A percentile compares a stretch with the other conserved stretches of the same genome.
phyloP scores from a whole-genome alignment of 2,113 vertebrate species.

The Irena cyanogastra region DNA sequence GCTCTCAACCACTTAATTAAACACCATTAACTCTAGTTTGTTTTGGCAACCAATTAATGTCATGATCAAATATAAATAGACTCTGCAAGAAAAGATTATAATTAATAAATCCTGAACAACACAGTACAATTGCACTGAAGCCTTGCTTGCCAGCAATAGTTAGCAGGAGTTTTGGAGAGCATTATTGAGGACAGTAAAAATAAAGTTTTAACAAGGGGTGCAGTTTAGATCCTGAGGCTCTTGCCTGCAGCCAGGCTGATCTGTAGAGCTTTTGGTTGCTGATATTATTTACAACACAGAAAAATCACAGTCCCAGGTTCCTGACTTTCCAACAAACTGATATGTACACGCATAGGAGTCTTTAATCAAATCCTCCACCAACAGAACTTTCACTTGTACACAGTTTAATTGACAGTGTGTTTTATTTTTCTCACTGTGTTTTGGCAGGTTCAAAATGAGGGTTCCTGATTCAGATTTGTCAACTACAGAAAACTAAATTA shows the following conservation, averaged over 20 bases:
- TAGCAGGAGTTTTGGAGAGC: constrained; percentile 42
- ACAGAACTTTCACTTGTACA: background rate
- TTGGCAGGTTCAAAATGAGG: background rate
- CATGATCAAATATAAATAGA: constrained; percentile 70
- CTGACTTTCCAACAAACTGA: background rate
- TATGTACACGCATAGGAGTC: background rate
- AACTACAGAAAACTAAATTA: background rate
- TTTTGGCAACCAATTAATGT: constrained; percentile 73
- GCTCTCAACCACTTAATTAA: constrained; percentile 71
- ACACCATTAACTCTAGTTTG: constrained; percentile 71
- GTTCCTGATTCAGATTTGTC: background rate
- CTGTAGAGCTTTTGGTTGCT: background rate
- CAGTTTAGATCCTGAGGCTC: background rate
- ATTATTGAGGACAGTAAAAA: constrained; percentile 47
- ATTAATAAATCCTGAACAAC: constrained; percentile 70
- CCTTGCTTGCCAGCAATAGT: constrained; percentile 56
- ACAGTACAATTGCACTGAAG: constrained; percentile 45
- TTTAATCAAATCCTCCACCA: background rate
- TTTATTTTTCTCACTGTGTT: background rate
- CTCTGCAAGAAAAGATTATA: constrained; percentile 63
- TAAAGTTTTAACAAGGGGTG: constrained; percentile 39
- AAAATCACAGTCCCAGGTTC: background rate
- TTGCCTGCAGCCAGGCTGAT: background rate
- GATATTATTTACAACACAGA: background rate
- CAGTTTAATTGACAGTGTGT: background rate